These are phyloP conservation scores for Gymnocheta viridis DNA, from an alignment of 2,888 invertebrate species.

Conservation along the genomic window DNA sequence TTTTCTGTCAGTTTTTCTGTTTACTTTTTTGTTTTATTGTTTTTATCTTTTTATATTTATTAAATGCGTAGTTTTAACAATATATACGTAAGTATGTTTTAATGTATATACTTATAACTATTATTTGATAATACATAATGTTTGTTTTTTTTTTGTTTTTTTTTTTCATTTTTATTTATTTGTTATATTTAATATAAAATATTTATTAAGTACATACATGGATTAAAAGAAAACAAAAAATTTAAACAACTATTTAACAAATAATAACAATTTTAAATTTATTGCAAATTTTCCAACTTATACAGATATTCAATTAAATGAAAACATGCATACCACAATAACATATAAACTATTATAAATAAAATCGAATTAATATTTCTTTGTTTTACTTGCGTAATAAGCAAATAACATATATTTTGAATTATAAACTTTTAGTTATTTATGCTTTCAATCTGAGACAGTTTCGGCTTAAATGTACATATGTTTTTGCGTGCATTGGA, in stretches of 20 bases:
- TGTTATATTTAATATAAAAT: conserved; percentile 56
- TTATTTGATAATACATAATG: conserved; percentile 58
- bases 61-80: conserved; percentile 63
- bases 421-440: background rate
- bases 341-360: background rate
- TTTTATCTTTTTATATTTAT: conserved; percentile 47
- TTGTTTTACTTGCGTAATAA: background rate
- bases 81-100: conserved; percentile 36
- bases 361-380: conserved; percentile 7
- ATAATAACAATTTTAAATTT: conserved; percentile 14
- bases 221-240: conserved; percentile 24
- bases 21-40: conserved; percentile 29
- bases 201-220: conserved; percentile 51
- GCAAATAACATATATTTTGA: background rate
- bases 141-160: conserved; percentile 39
- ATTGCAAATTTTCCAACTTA: conserved; percentile 31
- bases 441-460: conserved; percentile 23
- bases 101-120: conserved; percentile 27
- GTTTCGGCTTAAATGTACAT: conserved; percentile 3
- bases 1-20: conserved; percentile 12
- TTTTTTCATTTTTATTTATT: conserved; percentile 23
- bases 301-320: conserved; percentile 35
- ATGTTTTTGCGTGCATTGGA: no score
- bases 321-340: conserved; percentile 29
- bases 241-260: conserved; percentile 14